Evolutionary conservation across 2,888 invertebrate genomes (phyloP), one percentile per base, ranked within the genome.

Genomic region (Diarsia rubi): DNA sequence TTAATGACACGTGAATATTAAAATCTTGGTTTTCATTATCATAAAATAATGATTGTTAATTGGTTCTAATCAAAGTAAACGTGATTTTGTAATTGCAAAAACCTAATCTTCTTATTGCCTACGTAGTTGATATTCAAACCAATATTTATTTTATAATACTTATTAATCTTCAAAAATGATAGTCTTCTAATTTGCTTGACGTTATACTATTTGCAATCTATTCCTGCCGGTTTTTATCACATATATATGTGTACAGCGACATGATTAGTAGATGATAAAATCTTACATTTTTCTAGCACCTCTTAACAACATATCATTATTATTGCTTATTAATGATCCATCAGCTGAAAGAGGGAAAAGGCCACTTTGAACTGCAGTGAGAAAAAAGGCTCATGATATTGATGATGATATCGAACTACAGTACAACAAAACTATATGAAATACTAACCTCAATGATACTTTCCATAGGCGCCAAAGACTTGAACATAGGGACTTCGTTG

Each of bases 371-470:
- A 12, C 24, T 12, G 0, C n/a, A 52, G 6, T 24, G 54, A 11
- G 14, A 54, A 54, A 14, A 24, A 24, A 54, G 24, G 24, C 4
- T 54, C 27, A 19, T 59, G 27, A 27, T 24, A 14, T 6, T 9
- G 8, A 57, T 21, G 6, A 54, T 24, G 6, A n/a, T n/a, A n/a
- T n/a, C n/a, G n/a, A n/a, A 6, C 8, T 37, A 8, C 31, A 31
- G 31, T n/a, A n/a, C 12, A 24, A 16, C 24, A 14, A 31, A 27
- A 49, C 3, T 12, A 24, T 5, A 24, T n/a, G 2, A 62, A 31
- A 45, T 19, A 69, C 88, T 86, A 16, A 93, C 93, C 90, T 92
- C 93, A 67, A 93, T 63, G 24, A 88, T 6, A 74, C 69, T 88
- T 73, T 91, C 93, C 21, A 77, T 85, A 0, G 87, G 88, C 0